Evolutionary conservation across 2,888 invertebrate species (phyloP), one percentile per base, ranked within the genome.

Genomic region (Drosophila aldrichi): DNA sequence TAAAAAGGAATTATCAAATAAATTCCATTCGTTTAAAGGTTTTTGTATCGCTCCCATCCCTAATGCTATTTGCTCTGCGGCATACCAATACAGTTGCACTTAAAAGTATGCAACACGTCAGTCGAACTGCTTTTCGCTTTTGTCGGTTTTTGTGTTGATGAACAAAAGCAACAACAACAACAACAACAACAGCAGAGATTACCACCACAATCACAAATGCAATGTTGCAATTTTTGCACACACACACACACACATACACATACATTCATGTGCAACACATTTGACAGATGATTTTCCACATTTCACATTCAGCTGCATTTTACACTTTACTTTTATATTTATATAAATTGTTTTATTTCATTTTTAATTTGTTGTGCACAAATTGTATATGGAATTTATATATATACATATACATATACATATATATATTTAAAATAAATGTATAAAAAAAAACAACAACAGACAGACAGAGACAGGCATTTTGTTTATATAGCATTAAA

Each of bases 201-300:
- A 75, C 66, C 70, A 62, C 62, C 61, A 70, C 76, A 65, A 78
- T 40, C 49, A 57, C 59, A 71, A 71, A 62, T 68, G 66, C 75
- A 63, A 57, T 66, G 49, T 46, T 63, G 75, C 79, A 77, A 51
- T 77, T 77, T 74, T 55, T 61, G 57, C 12, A 14, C 4, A 52
- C 18, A 3, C 5, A 25, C 59, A 63, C 38, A 18, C 7, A 18
- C 22, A 52, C 10, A 18, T 7, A 55, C 10, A 6, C 4, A 8
- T 10, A 25, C 16, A 58, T 20, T 9, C 29, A 29, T 70, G 59
- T 29, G 65, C 58, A 70, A 55, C 56, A 49, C 76, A 77, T 77
- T 82, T 82, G 82, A 82, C 85, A 82, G 77, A 77, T 82, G 79
- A 82, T 79, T 85, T 82, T 85, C 72, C 85, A 77, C 81, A 85